Percentiles rank a stretch among this genome's conserved stretches.
Conservation (phyloP, 2,888 invertebrate genomes). For the Drosophila limbata region DNA sequence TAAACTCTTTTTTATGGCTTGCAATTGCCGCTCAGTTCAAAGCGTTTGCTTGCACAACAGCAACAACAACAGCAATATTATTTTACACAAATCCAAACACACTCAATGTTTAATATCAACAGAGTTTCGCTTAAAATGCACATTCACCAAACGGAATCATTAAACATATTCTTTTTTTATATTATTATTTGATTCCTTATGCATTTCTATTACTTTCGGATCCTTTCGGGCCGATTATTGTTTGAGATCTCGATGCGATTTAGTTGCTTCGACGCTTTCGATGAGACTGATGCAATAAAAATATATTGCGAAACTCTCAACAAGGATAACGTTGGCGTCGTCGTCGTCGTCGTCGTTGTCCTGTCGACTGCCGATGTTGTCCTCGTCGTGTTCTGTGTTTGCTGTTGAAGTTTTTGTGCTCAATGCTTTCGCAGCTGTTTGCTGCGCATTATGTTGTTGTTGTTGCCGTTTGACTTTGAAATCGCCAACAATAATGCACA, state of each 20-base stretch:
- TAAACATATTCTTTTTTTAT: slow-evolving; percentile 26
- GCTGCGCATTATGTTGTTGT: slow-evolving; percentile 61
- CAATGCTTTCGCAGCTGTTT: slow-evolving; percentile 66
- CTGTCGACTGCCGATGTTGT: slow-evolving; percentile 57
- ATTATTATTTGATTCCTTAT: slow-evolving; percentile 16
- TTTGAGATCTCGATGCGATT: slow-evolving; percentile 56
- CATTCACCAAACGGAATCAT: neutral
- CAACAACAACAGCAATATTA: neutral
- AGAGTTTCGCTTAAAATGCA: neutral
- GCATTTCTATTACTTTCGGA: slow-evolving; percentile 42
- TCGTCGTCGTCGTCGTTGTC: slow-evolving; percentile 45
- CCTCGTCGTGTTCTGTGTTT: slow-evolving; percentile 54
- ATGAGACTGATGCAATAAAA: slow-evolving; percentile 82
- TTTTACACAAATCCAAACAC: slow-evolving; percentile 2
- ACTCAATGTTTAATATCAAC: neutral
- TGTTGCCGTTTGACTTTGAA: slow-evolving; percentile 80
- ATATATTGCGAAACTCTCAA: slow-evolving; percentile 82
- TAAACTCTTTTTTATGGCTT: slow-evolving; percentile 27
- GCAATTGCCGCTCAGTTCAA: slow-evolving; percentile 32
- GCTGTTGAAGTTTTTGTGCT: slow-evolving; percentile 62
- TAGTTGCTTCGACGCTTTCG: slow-evolving; percentile 79
- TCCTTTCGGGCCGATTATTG: slow-evolving; percentile 14
- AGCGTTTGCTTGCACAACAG: slow-evolving; percentile 17
- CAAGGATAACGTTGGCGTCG: slow-evolving; percentile 74
- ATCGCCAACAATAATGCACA: slow-evolving; percentile 73